Evolutionary conservation across 2,797 vertebrate genomes (phyloP).

Genomic region (Neostethus bicornis): DNA sequence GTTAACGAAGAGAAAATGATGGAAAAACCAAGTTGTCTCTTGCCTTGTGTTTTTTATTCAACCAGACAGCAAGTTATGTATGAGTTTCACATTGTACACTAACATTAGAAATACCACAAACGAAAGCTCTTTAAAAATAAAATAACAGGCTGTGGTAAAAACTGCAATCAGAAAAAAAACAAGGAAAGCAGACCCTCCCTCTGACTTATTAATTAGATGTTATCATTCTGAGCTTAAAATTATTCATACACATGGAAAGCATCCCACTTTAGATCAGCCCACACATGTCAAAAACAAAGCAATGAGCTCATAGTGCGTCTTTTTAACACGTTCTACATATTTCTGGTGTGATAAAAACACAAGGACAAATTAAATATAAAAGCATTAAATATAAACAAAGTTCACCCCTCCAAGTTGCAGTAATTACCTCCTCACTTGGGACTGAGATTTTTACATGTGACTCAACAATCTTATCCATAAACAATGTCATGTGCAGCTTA

Average conservation of each 20-base stretch:
- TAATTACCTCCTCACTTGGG: constrained; percentile 46
- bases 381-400: constrained; percentile 44
- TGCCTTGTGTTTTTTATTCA: background rate
- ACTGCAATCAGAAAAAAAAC: constrained; percentile 56
- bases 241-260: constrained; percentile 56
- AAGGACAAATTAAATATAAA: constrained; percentile 41
- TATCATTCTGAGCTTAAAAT: constrained; percentile 56
- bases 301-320: constrained; percentile 46
- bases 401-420: constrained; percentile 21
- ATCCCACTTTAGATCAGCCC: constrained; percentile 44
- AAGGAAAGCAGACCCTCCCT: constrained; percentile 54
- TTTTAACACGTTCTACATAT: constrained; percentile 42
- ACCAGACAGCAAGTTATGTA: background rate
- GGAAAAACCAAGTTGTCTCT: background rate
- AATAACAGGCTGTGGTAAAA: constrained; percentile 47
- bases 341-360: constrained; percentile 28
- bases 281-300: constrained; percentile 52
- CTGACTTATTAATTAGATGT: constrained; percentile 71
- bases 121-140: constrained; percentile 35
- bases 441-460: constrained; percentile 37
- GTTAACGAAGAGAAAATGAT: background rate
- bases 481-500: constrained; percentile 38
- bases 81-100: background rate
- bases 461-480: constrained; percentile 44
- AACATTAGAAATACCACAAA: constrained; percentile 41